These are phyloP conservation scores for Scaptomyza graminum DNA, from an alignment of 1,140 invertebrate genomes.

Conservation along the genomic window DNA sequence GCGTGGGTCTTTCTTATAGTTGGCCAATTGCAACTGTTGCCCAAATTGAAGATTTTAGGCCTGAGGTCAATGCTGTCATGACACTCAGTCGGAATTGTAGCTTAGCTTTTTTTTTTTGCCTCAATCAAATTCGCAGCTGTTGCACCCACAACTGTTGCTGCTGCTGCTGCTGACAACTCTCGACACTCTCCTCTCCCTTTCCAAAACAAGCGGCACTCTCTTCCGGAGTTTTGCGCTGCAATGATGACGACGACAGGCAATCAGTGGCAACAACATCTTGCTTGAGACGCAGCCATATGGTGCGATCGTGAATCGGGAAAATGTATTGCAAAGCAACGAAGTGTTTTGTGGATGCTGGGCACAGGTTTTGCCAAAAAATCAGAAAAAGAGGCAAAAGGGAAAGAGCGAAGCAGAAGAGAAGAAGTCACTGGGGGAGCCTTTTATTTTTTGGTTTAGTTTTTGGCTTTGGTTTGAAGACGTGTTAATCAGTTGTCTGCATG, in stretches of 20 bases:
- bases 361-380: constrained; percentile 48
- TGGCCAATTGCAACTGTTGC: constrained; percentile 31
- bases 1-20: not conserved
- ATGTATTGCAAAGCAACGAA: too few relatives aligned
- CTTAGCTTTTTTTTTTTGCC: not conserved
- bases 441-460: too few relatives aligned
- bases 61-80: constrained; percentile 54
- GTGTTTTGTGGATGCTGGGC: constrained; percentile 3
- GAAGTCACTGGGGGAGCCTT: constrained; percentile 58
- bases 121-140: constrained; percentile 41
- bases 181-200: not conserved
- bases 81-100: constrained; percentile 33
- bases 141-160: constrained; percentile 33
- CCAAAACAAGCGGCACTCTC: not conserved
- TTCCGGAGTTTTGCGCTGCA: too few relatives aligned
- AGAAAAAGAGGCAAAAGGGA: constrained; percentile 1
- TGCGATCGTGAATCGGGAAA: constrained; percentile 25
- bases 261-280: constrained; percentile 46
- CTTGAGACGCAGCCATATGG: constrained; percentile 44
- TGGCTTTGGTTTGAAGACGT: constrained; percentile 23
- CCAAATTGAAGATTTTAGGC: constrained; percentile 48
- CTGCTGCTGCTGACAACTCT: not conserved
- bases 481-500: constrained; percentile 72
- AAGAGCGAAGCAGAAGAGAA: not conserved
- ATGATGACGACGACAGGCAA: constrained; percentile 25